phyloP scores from a whole-genome alignment of 1,140 invertebrate species.

The Anoplolepis gracilipes region DNA sequence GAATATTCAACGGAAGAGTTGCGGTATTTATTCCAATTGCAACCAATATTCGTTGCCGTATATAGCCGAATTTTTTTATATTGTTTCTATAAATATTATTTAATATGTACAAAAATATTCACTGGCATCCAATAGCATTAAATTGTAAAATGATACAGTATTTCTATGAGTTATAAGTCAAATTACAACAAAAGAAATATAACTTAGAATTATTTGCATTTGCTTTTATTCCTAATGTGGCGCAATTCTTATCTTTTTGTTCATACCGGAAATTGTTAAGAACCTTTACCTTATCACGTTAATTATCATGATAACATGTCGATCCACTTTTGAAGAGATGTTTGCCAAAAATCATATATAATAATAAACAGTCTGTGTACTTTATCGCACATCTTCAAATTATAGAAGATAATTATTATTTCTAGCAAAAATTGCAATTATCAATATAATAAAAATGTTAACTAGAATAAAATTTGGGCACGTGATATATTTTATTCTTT shows the following conservation, averaged over 20 bases:
- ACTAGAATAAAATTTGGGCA: background rate
- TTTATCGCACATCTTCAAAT: background rate
- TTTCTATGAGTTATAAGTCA: background rate
- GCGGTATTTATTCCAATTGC: conserved; percentile 2
- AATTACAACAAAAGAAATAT: background rate
- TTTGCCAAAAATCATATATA: conserved; percentile 54
- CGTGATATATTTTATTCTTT: background rate
- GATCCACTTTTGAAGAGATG: conserved; percentile 41
- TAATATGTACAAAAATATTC: background rate
- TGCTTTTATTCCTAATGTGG: background rate
- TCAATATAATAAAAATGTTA: background rate
- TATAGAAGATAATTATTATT: background rate
- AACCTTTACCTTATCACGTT: background rate
- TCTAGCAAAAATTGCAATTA: background rate
- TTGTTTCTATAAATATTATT: conserved; percentile 18
- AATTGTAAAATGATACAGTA: background rate
- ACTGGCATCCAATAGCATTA: background rate
- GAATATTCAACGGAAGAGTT: conserved; percentile 30
- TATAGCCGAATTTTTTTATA: background rate
- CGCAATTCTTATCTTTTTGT: background rate
- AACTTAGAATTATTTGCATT: background rate
- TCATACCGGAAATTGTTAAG: conserved; percentile 2
- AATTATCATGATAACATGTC: background rate
- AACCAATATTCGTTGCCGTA: background rate
- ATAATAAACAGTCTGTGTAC: background rate